Base-by-base conservation (phyloP, 92 coral and sea anemone species). In the Actinernus sp. region DNA sequence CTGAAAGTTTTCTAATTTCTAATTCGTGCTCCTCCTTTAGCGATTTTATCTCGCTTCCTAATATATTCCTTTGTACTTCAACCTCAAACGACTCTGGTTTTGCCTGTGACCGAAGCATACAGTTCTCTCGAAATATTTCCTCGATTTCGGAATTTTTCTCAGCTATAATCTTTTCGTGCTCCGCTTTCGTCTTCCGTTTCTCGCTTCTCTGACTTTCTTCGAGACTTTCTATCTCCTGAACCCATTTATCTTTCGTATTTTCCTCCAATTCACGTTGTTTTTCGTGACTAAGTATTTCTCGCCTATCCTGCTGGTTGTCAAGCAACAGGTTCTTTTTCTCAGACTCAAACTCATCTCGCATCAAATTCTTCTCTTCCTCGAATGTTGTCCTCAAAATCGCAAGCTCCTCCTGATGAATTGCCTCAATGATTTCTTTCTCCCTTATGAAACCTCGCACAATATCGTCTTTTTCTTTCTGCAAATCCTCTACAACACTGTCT, bases 391-490 rank as follows among this genome's bases (percentile, higher is more conserved):
- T 34, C 2, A 85, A 58, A 10, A 58, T 33, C 2, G 74, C 55
- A 25, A 85, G 20, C 33, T 89, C 73, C 25, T 74, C 85, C 31
- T 58, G 54, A 11, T 85, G 96, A 43, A 74, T 63, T 26, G 29
- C 34, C 38, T 64, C 80, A 19, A 86, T 79, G 16, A 85, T 69
- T 75, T 85, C 92, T 32, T 89, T 89, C 53, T 89, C 92, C 32
- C 74, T 80, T 8, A 89, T 73, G 61, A 85, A 89, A 8, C 96
- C 92, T 18, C 70, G 58, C 28, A 84, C 76, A 25, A 89, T 79
- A 41, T 89, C 92, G 23, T 71, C 65, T 68, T 86, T 85, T 40
- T 85, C 92, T 28, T 50, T 56, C 43, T 44, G 28, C 22, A 79
- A 36, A 4, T 12, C 33, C 39, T 43, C 32, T 10, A 78, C 3